These are phyloP conservation scores for Phocides pigmalion DNA, from an alignment of 1,140 invertebrate species.

Conservation along the genomic window DNA sequence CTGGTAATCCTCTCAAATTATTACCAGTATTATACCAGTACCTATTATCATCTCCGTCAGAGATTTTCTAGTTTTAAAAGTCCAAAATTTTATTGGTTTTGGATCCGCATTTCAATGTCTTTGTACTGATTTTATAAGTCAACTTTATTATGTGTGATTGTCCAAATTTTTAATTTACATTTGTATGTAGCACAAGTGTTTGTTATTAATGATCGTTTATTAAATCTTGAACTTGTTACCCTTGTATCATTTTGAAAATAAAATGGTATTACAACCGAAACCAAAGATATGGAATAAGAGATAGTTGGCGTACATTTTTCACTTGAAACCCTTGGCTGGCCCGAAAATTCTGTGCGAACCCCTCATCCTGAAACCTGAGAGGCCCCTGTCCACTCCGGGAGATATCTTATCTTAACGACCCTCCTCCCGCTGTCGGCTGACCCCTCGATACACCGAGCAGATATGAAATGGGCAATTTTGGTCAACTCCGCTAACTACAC, in stretches of 20 bases:
- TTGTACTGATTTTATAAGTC: too few species aligned
- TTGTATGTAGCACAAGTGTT: too few species aligned
- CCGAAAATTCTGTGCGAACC: slow-evolving; percentile 30
- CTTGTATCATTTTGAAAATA: not conserved
- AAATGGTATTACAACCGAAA: not conserved
- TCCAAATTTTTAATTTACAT: too few species aligned
- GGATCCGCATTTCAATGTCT: too few species aligned
- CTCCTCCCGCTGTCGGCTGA: slow-evolving; percentile 19
- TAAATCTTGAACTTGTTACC: not conserved
- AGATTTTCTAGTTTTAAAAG: too few species aligned
- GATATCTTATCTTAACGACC: slow-evolving; percentile 40
- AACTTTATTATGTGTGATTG: too few species aligned
- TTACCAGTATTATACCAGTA: not conserved
- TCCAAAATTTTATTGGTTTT: too few species aligned
- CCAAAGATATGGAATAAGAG: slow-evolving; percentile 24
- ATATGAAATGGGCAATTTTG: slow-evolving; percentile 59
- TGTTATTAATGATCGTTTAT: too few species aligned
- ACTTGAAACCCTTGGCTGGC: slow-evolving; percentile 32
- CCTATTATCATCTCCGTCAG: not conserved
- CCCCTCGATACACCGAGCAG: slow-evolving; percentile 39
- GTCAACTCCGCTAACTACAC: slow-evolving; percentile 44
- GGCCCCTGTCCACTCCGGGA: slow-evolving; percentile 34
- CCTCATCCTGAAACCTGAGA: slow-evolving; percentile 40
- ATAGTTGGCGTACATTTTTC: slow-evolving; percentile 34
- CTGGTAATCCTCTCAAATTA: slow-evolving; percentile 38